Conservation (phyloP, 2,888 invertebrate species). For the Stenotaenia linearis region DNA sequence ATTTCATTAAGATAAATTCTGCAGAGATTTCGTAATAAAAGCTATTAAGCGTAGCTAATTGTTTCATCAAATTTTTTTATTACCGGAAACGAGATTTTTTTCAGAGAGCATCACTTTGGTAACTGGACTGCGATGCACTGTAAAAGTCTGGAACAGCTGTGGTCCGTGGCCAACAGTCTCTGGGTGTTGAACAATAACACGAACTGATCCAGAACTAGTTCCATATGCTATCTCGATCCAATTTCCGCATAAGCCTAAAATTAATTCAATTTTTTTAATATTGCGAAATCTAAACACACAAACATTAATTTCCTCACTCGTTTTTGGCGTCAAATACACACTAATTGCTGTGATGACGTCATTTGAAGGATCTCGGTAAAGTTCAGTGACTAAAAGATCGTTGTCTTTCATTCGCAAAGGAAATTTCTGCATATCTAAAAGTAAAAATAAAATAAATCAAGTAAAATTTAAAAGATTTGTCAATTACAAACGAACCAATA, state of each 20-base stretch:
- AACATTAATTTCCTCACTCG: constrained; percentile 62
- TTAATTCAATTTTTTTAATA: not conserved
- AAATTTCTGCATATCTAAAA: constrained; percentile 99
- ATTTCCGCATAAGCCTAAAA: constrained; percentile 85
- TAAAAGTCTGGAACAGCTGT: constrained; percentile 95
- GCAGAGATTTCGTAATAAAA: no score
- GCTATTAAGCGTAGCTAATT: no score
- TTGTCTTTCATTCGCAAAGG: constrained; percentile 98
- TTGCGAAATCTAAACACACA: not conserved
- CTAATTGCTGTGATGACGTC: constrained; percentile 97
- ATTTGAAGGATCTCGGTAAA: constrained; percentile 83
- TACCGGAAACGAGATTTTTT: constrained; percentile 77
- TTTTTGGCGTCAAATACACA: constrained; percentile 97
- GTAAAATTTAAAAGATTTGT: no score
- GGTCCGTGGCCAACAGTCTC: constrained; percentile 98
- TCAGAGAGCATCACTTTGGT: constrained; percentile 92
- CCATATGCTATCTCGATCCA: constrained; percentile 99
- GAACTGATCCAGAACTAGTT: constrained; percentile 87
- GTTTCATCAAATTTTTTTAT: not conserved
- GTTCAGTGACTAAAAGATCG: constrained; percentile 91
- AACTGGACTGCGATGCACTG: constrained; percentile 92
- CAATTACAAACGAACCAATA: no score
- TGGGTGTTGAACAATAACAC: constrained; percentile 97
- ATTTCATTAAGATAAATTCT: not conserved
- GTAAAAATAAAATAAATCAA: no score